Conservation (phyloP, 2,888 invertebrate genomes). For the Chrysomela aeneicollis region DNA sequence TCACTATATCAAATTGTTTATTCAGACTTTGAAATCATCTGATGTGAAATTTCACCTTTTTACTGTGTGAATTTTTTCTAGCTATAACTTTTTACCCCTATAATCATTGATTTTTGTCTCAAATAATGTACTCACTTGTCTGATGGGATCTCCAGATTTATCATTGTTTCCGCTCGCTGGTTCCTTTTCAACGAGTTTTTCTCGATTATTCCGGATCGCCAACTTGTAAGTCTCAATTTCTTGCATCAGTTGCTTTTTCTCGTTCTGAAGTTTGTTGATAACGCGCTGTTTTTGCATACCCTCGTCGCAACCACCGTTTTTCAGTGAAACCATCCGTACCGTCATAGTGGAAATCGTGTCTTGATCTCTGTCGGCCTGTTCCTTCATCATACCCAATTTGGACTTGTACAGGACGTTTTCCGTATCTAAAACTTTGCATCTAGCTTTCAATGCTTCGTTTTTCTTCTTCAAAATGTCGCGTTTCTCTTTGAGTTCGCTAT, state of each 20-base stretch:
- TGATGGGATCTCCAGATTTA: no score
- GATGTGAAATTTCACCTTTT: no score
- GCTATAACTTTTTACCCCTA: no score
- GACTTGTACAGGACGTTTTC: conserved; percentile 68
- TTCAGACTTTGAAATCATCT: no score
- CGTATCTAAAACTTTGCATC: conserved; percentile 73
- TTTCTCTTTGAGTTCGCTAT: conserved; percentile 64
- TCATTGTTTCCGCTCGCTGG: conserved; percentile 53
- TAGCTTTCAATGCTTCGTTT: conserved; percentile 71
- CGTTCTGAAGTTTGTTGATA: conserved; percentile 59
- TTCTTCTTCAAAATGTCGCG: conserved; percentile 70
- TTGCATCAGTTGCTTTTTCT: conserved; percentile 48
- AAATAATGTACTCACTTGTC: no score
- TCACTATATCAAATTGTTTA: no score
- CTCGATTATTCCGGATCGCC: conserved; percentile 64
- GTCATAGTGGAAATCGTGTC: conserved; percentile 70
- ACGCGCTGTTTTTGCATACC: conserved; percentile 64
- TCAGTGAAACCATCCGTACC: conserved; percentile 65
- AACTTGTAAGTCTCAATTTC: conserved; percentile 63
- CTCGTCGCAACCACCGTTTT: conserved; percentile 64
- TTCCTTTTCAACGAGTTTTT: conserved; percentile 61
- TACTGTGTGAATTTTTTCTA: no score
- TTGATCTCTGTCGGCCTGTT: conserved; percentile 72
- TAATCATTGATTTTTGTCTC: no score
- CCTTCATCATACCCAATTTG: conserved; percentile 68